Evolutionary conservation across 37 sponge, comb jelly and placozoan genomes (phyloP).

Genomic region (Oscarella lobularis): DNA sequence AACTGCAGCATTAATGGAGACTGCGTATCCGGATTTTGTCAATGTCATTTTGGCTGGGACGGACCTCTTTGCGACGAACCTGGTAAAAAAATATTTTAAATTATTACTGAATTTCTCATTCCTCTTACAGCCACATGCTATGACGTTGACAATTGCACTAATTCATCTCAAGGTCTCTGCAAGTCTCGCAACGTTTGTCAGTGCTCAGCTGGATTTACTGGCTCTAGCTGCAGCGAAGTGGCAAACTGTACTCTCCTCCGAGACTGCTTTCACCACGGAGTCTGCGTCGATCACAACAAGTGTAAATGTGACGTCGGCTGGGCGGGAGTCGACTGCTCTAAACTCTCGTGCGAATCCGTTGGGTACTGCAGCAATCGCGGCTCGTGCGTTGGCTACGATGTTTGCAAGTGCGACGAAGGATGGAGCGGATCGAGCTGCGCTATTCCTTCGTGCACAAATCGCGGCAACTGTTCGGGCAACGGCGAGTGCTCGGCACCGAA

Average conservation of each 20-base stretch:
- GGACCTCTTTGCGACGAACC: not conserved
- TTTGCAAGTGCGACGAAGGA: not conserved
- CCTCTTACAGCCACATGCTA: not conserved
- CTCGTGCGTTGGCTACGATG: not conserved
- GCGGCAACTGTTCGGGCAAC: not conserved
- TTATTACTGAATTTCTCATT: not conserved
- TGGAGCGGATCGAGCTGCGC: not conserved
- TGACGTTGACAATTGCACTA: not conserved
- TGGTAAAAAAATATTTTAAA: not conserved
- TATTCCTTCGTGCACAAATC: not conserved
- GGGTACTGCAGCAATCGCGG: not conserved
- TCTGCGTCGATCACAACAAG: not conserved
- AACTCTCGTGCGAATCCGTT: not conserved
- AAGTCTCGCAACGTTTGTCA: not conserved
- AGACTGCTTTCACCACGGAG: not conserved
- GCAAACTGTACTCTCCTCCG: not conserved
- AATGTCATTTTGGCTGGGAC: constrained; percentile 3
- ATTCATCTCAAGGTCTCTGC: not conserved
- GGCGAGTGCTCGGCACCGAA: not conserved
- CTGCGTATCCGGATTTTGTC: not conserved
- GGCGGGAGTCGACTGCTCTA: not conserved
- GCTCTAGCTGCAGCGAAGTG: not conserved
- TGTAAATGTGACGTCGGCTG: not conserved
- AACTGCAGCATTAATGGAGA: not conserved
- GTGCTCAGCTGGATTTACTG: not conserved